These are phyloP conservation scores for Phorcus lineatus DNA, from an alignment of 2,888 invertebrate species.

Conservation along the genomic window DNA sequence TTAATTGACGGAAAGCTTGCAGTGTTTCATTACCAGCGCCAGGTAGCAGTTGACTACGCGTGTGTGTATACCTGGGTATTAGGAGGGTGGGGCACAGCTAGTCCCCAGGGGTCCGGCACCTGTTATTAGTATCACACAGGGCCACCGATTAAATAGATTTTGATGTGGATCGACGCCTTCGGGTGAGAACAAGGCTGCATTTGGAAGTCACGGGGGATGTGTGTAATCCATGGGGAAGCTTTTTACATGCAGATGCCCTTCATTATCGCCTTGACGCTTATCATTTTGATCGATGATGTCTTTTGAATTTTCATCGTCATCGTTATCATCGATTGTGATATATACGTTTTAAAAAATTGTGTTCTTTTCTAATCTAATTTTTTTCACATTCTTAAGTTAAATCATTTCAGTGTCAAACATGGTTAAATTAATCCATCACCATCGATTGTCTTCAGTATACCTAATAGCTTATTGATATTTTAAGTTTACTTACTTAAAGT, in stretches of 20 bases:
- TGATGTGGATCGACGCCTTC: not conserved
- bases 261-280: not conserved
- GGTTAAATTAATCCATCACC: too few species aligned
- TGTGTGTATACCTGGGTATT: conserved; percentile 11
- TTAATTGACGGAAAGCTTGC: conserved; percentile 1
- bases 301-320: too few species aligned
- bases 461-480: too few species aligned
- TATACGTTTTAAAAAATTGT: too few species aligned
- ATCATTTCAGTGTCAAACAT: too few species aligned
- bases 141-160: not conserved
- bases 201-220: not conserved
- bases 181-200: not conserved
- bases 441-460: too few species aligned
- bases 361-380: too few species aligned
- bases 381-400: too few species aligned
- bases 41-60: conserved; percentile 1
- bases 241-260: too few species aligned
- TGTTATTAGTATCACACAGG: not conserved
- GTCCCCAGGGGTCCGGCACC: not conserved
- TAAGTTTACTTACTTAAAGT: too few species aligned
- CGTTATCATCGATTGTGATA: too few species aligned
- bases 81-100: not conserved
- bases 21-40: not conserved
- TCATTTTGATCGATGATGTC: too few species aligned
- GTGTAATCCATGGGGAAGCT: not conserved